Base-by-base conservation (phyloP, 1,140 invertebrate species). In the Eumeta japonica region DNA sequence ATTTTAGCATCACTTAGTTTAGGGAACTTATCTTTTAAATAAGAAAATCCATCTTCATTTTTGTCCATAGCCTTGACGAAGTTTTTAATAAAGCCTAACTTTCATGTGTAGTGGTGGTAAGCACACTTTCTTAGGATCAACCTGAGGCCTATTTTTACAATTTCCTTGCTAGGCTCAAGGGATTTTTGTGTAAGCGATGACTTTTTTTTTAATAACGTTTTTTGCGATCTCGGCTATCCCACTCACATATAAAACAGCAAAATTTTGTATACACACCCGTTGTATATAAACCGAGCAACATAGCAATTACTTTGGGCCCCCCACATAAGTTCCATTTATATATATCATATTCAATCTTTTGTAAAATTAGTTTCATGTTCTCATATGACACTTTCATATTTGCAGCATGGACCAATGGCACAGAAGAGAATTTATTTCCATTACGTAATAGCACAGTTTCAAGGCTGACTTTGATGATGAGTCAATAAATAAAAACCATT, bases 31-130 rank as follows among this genome's bases (percentile, higher is more conserved):
- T 19, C 24, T 41, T 40, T 46, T 28, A 65, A 28, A 46, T 62
- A 56, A 15, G 46, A 17, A 48, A 71, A 72, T 17, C 40, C 50
- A 32, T 34, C 5, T 35, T 43, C 48, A 30, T 68, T 46, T 48
- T 58, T 57, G 18, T 51, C n/a, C 39, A 63, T 37, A 28, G 41
- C 55, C 48, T 72, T 74, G 5, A 67, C 52, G 50, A 63, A 68
- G 13, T 70, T 57, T 52, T 75, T 72, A 46, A 64, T 64, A 12
- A 63, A 36, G 14, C 52, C 54, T 15, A 62, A 40, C 47, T 66
- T 75, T 12, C n/a, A 74, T 67, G 36, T 73, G 55, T 10, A 64
- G 41, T 39, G 55, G 51, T 44, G 58, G 51, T 24, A 58, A 31
- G 16, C 38, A 30, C 1, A 39, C 18, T 11, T 37, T 30, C 12